Conservation (phyloP, 2,888 invertebrate species). For the Drosophila pseudotalamancana region DNA sequence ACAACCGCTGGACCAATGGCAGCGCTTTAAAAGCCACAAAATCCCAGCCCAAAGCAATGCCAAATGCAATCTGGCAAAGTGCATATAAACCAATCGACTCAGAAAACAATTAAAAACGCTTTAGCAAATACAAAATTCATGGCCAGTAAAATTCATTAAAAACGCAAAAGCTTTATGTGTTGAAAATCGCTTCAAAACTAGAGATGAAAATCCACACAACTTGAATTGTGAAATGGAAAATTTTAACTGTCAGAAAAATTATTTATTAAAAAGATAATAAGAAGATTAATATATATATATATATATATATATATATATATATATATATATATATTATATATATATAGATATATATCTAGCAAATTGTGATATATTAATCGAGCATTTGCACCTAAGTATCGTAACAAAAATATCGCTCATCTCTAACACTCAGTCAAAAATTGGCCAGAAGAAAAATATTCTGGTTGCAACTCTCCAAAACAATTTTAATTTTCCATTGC, state of each 20-base stretch:
- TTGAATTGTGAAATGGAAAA: not conserved
- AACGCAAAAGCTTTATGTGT: conserved; percentile 10
- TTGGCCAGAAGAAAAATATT: not conserved
- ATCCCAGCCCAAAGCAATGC: conserved; percentile 2
- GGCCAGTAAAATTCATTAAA: conserved; percentile 13
- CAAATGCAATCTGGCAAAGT: conserved; percentile 46
- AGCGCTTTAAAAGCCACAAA: conserved; percentile 3
- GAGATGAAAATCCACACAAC: not conserved
- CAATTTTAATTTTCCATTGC: conserved; percentile 45
- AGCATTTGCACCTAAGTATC: not conserved
- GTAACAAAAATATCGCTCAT: not conserved
- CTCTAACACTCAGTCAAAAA: conserved; percentile 4
- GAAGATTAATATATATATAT: too few relatives aligned
- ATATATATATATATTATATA: too few relatives aligned
- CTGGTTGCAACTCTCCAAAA: conserved; percentile 23
- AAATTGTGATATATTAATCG: not conserved
- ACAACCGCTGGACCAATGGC: not conserved
- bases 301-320: too few relatives aligned
- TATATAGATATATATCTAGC: too few relatives aligned
- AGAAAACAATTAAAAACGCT: conserved; percentile 42
- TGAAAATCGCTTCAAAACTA: not conserved
- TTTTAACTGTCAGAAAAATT: too few relatives aligned
- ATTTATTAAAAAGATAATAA: too few relatives aligned
- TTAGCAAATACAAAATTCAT: conserved; percentile 21
- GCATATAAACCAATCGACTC: conserved; percentile 23